Conservation (phyloP, 64 coral and sea anemone genomes). For the Stichodactyla helianthus region DNA sequence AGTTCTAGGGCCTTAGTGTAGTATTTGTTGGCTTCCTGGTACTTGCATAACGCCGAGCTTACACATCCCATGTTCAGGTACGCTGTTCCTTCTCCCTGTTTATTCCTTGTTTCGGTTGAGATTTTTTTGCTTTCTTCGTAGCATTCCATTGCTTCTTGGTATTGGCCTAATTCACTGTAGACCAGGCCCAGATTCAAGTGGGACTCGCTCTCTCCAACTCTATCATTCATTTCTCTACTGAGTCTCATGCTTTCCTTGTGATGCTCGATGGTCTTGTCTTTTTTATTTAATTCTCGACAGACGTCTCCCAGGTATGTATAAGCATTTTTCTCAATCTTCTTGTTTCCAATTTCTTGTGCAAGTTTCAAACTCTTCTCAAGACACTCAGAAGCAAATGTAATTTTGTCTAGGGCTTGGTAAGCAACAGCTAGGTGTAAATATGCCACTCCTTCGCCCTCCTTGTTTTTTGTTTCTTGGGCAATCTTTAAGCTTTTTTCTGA, state of each 20-base stretch:
- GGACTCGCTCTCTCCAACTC: neutral
- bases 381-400: neutral
- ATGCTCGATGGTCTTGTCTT: neutral
- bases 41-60: neutral
- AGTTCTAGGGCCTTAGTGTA: neutral
- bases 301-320: constrained; percentile 12
- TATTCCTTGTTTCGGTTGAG: neutral
- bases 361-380: neutral
- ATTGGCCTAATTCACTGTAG: neutral
- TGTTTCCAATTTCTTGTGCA: constrained; percentile 17
- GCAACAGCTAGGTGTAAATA: neutral
- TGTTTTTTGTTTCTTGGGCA: constrained; percentile 11
- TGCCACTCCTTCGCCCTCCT: neutral
- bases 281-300: neutral
- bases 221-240: neutral
- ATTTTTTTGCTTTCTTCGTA: neutral
- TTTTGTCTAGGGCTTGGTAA: neutral
- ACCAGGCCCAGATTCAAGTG: constrained; percentile 7
- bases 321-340: neutral
- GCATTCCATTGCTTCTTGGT: neutral
- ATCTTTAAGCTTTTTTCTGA: constrained; percentile 31
- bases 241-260: constrained; percentile 13
- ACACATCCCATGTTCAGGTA: neutral
- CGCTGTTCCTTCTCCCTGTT: neutral
- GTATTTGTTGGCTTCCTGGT: neutral